Base-by-base conservation (phyloP, 2,888 invertebrate genomes). In the Flexamia atlantica region DNA sequence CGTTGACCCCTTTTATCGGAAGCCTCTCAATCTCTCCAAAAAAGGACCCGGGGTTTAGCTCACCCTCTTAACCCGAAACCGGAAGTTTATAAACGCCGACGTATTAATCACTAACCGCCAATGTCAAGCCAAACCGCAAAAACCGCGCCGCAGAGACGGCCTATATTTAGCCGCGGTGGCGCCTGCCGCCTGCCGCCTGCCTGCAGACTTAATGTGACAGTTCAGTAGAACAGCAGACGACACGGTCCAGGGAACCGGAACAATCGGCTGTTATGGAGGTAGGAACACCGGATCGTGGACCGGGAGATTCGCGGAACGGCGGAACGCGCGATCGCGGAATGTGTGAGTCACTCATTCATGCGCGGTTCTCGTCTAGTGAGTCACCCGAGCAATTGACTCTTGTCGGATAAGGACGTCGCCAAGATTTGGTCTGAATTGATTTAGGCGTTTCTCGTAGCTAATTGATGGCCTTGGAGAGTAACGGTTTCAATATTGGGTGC, bases 321-420 rank as follows among this genome's bases (percentile, higher is more conserved):
- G 9, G 17, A 40, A 14, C 46, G 74, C 40, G 36, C 23, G 70
- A 28, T 42, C 72, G n/a, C 46, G 74, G 74, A 76, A 76, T 76
- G 74, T 25, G 46, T 76, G 74, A 76, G 10, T 76, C 74, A 76
- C 46, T 76, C 74, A 72, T 72, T 72, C 72, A 76, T 76, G 28
- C 14, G 9, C 17, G 28, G 9, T 64, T 28, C 28, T 4, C 30
- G 64, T 14, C 28, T 28, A 0, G 14, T 28, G 28, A 28, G 14
- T 64, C 64, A 64, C 28, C 64, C 20, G 23, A 28, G 30, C 64
- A 64, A 64, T 64, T 30, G 30, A 17, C 64, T 53, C 23, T 23
- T 53, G 53, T 23, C 12, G 14, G 46, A 46, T 46, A 46, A 46
- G 46, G 46, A 12, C 46, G 7, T 20, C 9, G 17, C 3, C 57